Conservation (phyloP, 2,888 invertebrate genomes). For the Ashinkailepas kermadecensis region DNA sequence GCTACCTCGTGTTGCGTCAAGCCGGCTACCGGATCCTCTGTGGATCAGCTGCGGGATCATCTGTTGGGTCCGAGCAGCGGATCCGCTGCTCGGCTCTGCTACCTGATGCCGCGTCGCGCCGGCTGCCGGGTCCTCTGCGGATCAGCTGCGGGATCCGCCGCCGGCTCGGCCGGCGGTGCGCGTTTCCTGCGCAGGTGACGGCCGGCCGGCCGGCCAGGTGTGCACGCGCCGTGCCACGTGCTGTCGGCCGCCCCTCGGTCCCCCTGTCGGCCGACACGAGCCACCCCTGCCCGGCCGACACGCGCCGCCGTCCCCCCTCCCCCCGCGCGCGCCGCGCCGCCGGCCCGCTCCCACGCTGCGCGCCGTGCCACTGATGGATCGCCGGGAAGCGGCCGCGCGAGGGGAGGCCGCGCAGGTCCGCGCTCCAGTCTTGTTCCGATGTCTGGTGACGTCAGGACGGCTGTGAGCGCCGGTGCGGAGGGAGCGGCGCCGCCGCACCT, state of each 20-base stretch:
- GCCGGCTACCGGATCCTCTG: no score
- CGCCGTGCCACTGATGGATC: background rate
- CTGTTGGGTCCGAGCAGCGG: no score
- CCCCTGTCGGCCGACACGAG: constrained; percentile 27
- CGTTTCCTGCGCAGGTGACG: constrained; percentile 13
- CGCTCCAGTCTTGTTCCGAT: background rate
- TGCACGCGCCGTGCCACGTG: constrained; percentile 4
- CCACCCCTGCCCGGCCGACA: constrained; percentile 28
- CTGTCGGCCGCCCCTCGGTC: constrained; percentile 28
- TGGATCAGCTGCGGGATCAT: no score
- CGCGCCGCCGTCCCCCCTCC: constrained; percentile 20
- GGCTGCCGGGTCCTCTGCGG: background rate
- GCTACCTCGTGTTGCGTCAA: no score
- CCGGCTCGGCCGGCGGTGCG: background rate
- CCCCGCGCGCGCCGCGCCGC: constrained; percentile 28
- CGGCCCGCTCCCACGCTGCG: constrained; percentile 26
- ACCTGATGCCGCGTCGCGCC: background rate
- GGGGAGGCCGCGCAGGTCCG: background rate
- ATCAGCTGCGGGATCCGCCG: background rate
- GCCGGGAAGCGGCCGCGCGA: background rate
- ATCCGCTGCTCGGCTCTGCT: background rate
- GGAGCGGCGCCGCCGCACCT: no score
- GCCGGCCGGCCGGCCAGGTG: constrained; percentile 5
- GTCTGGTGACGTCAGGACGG: no score
- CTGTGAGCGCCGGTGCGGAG: no score